Conservation (phyloP, 1,140 invertebrate genomes). For the Platorchestia sp. region DNA sequence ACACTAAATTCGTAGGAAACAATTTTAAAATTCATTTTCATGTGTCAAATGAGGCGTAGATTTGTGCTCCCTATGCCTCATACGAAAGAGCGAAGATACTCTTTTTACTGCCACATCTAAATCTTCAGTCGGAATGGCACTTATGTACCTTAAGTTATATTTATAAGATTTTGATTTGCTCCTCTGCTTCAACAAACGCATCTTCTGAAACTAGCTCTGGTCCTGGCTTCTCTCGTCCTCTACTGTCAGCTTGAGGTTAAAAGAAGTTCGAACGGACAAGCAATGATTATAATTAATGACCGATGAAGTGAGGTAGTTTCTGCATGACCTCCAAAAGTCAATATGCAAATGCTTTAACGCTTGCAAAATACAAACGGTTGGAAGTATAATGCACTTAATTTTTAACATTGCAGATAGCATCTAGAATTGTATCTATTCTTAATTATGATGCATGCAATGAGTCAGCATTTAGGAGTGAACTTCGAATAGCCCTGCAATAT, state of each 20-base stretch:
- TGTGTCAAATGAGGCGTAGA: neutral
- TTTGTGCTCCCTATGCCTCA: neutral
- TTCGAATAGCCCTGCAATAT: no score
- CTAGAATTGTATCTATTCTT: no score
- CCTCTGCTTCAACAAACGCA: neutral
- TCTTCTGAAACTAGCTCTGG: neutral
- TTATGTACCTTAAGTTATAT: neutral
- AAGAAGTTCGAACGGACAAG: neutral
- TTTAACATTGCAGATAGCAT: no score
- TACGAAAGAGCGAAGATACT: neutral
- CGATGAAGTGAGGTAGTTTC: no score
- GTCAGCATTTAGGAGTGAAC: no score
- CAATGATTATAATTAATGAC: no score
- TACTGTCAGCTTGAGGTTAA: neutral
- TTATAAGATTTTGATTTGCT: neutral
- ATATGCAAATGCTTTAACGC: no score
- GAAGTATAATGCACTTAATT: no score
- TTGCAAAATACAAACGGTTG: no score
- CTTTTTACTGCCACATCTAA: neutral
- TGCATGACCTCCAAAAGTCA: no score
- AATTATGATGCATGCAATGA: no score
- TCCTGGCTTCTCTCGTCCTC: neutral
- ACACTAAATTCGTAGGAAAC: neutral
- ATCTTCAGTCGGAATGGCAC: neutral
- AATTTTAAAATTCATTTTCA: neutral